Percentiles rank a stretch among this genome's conserved stretches.
These are phyloP conservation scores for Thera obeliscata DNA, from an alignment of 2,888 invertebrate species.

Conservation along the genomic window DNA sequence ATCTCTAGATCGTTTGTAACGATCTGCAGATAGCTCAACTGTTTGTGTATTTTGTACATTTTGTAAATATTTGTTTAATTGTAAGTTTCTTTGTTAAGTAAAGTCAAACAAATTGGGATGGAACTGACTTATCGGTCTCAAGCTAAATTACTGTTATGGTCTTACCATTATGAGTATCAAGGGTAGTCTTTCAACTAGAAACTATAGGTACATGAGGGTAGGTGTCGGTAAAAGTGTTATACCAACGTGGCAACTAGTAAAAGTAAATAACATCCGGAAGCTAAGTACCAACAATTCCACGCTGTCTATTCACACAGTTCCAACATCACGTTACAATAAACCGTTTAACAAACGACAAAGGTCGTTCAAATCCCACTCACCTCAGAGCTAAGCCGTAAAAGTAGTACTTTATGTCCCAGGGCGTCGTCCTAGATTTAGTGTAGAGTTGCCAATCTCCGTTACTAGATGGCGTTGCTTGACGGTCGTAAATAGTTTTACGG, in stretches of 20 bases:
- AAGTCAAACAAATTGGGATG: too few relatives aligned
- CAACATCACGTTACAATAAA: conserved; percentile 47
- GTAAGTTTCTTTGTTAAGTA: too few relatives aligned
- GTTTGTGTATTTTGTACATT: too few relatives aligned
- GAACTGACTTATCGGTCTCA: too few relatives aligned
- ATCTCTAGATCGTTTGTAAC: too few relatives aligned
- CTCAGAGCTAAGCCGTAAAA: conserved; percentile 70
- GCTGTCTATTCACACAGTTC: conserved; percentile 4
- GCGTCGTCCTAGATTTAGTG: conserved; percentile 58
- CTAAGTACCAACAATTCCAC: not conserved
- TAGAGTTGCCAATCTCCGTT: conserved; percentile 69
- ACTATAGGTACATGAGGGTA: too few relatives aligned
- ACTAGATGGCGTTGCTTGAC: conserved; percentile 70
- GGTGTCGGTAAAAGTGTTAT: too few relatives aligned
- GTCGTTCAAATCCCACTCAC: conserved; percentile 74
- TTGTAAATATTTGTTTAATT: too few relatives aligned
- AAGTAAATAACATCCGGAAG: not conserved
- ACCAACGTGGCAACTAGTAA: not conserved
- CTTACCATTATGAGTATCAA: too few relatives aligned
- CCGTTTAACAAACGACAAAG: conserved; percentile 61
- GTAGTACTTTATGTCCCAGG: conserved; percentile 58
- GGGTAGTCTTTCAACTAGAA: too few relatives aligned
- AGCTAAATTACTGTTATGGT: too few relatives aligned
- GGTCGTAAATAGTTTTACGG: conserved; percentile 72
- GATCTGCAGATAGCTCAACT: too few relatives aligned